Evolutionary conservation across 2,888 invertebrate species (phyloP), one percentile per base, ranked within the genome.

Genomic region (Drosophila borealis): DNA sequence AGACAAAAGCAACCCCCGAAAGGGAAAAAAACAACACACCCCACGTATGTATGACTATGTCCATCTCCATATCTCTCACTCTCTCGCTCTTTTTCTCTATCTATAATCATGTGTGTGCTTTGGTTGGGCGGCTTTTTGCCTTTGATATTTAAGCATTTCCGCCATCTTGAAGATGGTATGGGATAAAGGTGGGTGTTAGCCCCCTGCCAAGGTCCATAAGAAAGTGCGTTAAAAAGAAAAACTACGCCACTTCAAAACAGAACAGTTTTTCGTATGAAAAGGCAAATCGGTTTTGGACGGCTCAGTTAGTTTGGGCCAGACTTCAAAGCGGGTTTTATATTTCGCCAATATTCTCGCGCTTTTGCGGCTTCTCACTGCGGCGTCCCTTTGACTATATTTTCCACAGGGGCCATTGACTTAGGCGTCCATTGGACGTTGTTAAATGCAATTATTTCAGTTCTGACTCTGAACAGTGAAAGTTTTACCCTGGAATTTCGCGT

Each of bases 391-490:
- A 63, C 61, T 48, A 56, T 48, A 19, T 37, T 29, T 45, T 41
- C 37, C 41, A 45, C 19, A 36, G 70, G 67, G 67, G 71, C 77
- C 80, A 61, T 70, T 81, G 85, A 70, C 79, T 79, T 74, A 64
- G 75, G 41, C 70, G 77, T 74, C 77, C 34, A 59, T 74, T 42
- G 78, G 59, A 56, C 70, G 65, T 25, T 51, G 67, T 61, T 51
- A 44, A 45, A 50, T 42, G 49, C 42, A 61, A 55, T 67, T 74
- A 75, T 81, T 76, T 76, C 56, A 73, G 74, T 90, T 83, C 77
- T 70, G 71, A 87, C 80, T 65, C 75, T 66, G 75, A 70, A 50
- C 73, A 90, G 91, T 88, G 91, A 91, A 91, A 91, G 90, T 90
- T 80, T 78, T 82, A 74, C 80, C 74, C 54, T 60, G 80, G 82